phyloP scores from a whole-genome alignment of 2,888 invertebrate genomes.

The Caenorhabditis sp. region DNA sequence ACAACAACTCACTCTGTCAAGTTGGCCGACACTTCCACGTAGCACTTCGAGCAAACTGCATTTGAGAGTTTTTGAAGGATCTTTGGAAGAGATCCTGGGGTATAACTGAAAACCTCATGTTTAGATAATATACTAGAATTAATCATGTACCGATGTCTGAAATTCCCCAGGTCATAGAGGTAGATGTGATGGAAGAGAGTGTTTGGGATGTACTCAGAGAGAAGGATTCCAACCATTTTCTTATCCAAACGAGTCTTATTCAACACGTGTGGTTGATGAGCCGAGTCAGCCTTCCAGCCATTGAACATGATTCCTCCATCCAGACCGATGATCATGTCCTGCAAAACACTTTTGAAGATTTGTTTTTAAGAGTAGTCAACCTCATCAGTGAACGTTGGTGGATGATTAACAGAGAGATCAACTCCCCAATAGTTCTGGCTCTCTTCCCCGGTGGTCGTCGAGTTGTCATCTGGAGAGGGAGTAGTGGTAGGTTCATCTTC shows the following conservation, averaged over 20 bases:
- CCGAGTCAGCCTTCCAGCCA: slow-evolving; percentile 72
- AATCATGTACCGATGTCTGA: slow-evolving; percentile 60
- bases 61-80: slow-evolving; percentile 76
- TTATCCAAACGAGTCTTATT: slow-evolving; percentile 68
- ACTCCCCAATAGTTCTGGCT: slow-evolving; percentile 73
- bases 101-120: slow-evolving; percentile 60
- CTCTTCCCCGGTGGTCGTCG: slow-evolving; percentile 9
- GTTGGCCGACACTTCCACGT: slow-evolving; percentile 76
- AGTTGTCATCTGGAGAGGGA: slow-evolving; percentile 12
- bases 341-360: slow-evolving; percentile 7
- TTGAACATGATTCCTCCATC: slow-evolving; percentile 80
- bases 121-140: background rate
- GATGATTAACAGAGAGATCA: slow-evolving; percentile 79
- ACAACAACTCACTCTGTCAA: slow-evolving; percentile 79
- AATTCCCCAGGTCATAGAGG: slow-evolving; percentile 75
- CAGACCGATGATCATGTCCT: slow-evolving; percentile 81
- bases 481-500: slow-evolving; percentile 3
- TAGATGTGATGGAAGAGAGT: slow-evolving; percentile 81
- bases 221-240: slow-evolving; percentile 80
- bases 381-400: slow-evolving; percentile 78
- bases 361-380: background rate
- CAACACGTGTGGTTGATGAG: slow-evolving; percentile 53
- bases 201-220: slow-evolving; percentile 81
- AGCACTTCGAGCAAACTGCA: slow-evolving; percentile 80
- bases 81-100: slow-evolving; percentile 72